phyloP scores from a whole-genome alignment of 37 sponge, comb jelly and placozoan genomes.

The Cliona cf. orientalis region DNA sequence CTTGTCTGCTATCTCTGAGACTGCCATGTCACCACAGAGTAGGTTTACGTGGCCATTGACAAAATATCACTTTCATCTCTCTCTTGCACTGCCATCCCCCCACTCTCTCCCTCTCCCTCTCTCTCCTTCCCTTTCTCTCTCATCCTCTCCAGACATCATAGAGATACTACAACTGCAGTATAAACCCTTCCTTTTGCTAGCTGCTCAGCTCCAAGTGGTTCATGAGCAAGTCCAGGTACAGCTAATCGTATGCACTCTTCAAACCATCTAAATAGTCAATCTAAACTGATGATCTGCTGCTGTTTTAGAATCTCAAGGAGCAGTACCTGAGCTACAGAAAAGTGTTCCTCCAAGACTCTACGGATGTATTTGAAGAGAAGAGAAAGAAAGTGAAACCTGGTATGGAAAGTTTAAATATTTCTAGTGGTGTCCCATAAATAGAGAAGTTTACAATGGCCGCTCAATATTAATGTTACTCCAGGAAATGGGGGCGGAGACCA shows the following conservation, averaged over 20 bases:
- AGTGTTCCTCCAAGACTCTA: conserved; percentile 61
- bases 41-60: no score
- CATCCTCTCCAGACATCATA: conserved; percentile 39
- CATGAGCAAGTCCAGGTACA: conserved; percentile 72
- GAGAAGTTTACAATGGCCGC: no score
- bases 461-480: no score
- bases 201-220: conserved; percentile 67
- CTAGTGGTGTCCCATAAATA: no score
- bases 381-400: conserved; percentile 31
- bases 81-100: no score
- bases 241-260: neutral
- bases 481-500: no score
- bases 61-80: neutral
- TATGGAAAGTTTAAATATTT: neutral
- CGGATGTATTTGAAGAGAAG: conserved; percentile 74
- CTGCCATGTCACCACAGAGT: conserved; percentile 50
- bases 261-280: neutral
- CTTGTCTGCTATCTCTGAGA: conserved; percentile 28
- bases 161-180: conserved; percentile 69
- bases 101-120: no score
- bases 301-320: conserved; percentile 40
- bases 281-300: neutral
- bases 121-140: no score
- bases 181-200: conserved; percentile 69
- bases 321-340: conserved; percentile 66